Evolutionary conservation across 2,113 vertebrate genomes (phyloP).

Genomic region (Phoxinus phoxinus): DNA sequence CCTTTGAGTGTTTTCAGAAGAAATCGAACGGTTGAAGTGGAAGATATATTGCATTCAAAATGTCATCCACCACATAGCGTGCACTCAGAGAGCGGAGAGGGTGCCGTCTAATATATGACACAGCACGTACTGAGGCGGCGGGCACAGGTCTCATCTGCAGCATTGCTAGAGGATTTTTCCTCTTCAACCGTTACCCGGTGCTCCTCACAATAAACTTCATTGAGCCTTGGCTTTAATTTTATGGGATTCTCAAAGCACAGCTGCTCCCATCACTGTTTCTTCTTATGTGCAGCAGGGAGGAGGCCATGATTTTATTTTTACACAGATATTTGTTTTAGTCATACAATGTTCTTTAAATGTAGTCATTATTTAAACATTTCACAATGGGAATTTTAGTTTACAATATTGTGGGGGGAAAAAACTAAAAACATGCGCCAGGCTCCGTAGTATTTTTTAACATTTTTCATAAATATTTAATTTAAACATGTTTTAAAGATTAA

Average conservation of each 20-base stretch:
- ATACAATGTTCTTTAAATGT: not conserved
- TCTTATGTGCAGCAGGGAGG: not conserved
- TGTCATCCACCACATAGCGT: conserved; percentile 20
- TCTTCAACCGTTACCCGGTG: conserved; percentile 30
- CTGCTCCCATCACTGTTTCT: conserved; percentile 16
- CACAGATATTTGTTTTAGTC: not conserved
- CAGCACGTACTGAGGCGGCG: conserved; percentile 34
- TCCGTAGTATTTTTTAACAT: not conserved
- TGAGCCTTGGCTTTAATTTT: conserved; percentile 31
- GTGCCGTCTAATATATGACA: conserved; percentile 47
- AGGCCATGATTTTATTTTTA: not conserved
- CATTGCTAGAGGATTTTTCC: conserved; percentile 32
- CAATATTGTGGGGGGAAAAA: too few relatives aligned
- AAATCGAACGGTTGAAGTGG: conserved; percentile 1
- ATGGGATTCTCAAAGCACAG: conserved; percentile 14
- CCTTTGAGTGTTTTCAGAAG: conserved; percentile 10
- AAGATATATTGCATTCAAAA: conserved; percentile 43
- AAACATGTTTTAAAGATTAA: not conserved
- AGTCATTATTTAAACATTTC: not conserved
- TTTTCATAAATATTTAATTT: not conserved
- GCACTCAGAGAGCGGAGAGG: not conserved
- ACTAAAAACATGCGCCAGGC: too few relatives aligned
- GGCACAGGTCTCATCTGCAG: conserved; percentile 40
- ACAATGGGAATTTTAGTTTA: not conserved
- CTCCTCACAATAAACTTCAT: conserved; percentile 40